Evolutionary conservation across 2,113 vertebrate species (phyloP), one percentile per base, ranked within the genome.

Genomic region (Alethe castanea): DNA sequence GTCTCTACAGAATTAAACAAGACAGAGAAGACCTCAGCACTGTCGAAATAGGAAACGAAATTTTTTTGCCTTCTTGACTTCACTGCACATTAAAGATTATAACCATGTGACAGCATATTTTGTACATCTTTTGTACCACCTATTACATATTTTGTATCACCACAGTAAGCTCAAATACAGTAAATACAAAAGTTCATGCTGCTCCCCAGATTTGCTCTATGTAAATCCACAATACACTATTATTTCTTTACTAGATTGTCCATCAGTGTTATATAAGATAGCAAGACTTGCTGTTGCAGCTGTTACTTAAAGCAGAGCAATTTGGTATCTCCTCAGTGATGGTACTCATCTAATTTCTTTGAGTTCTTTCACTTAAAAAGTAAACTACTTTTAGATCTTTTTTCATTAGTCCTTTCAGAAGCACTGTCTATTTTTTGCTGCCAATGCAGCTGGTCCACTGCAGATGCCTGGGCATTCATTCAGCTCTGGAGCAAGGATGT

Each of bases 371-470:
- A 88, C 59, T 64, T 94, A n/a, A 35, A 66, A 76, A 86, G 42
- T 69, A 86, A 57, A 88, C 35, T 86, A 76, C 57, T 94, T 90
- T 83, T 50, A 88, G 85, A 88, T 82, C 18, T 57, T 76, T 82
- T 76, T 90, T 12, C 48, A 88, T 94, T 86, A 73, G 81, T 38
- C 61, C 69, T 91, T 92, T 94, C 67, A 91, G 59, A 94, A 92
- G 54, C 2, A 2, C 29, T 62, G 13, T 44, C 42, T 84, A 80
- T 73, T 92, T 94, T 92, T 85, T 88, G 42, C 62, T 94, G 92
- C 83, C 80, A 95, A 3, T 59, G 88, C 92, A 96, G 88, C 79
- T 93, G 94, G 91, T 85, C 66, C 54, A 80, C 26, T 70, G 71
- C 66, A 93, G 74, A 93, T 90, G 81, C 74, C 45, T 50, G 86